Percentiles rank a stretch among this genome's conserved stretches.
Conservation (phyloP, 2,797 vertebrate species). For the Cheracebus regulus region DNA sequence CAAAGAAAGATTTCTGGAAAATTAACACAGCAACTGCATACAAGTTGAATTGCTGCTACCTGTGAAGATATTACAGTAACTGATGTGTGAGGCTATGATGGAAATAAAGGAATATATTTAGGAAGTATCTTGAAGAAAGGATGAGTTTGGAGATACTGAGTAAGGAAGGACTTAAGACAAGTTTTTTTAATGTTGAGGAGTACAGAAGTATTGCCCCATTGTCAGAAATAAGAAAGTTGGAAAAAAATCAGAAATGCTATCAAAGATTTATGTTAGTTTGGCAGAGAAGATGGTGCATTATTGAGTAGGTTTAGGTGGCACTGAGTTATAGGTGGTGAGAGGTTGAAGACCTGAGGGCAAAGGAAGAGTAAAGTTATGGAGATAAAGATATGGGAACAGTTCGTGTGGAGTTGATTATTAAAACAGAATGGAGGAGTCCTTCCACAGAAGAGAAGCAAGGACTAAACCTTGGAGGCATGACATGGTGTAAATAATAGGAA, state of each 20-base stretch:
- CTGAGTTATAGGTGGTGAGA: background rate
- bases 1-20: slow-evolving; percentile 34
- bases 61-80: background rate
- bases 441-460: background rate
- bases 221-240: slow-evolving; percentile 24
- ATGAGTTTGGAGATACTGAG: background rate
- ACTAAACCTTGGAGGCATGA: background rate
- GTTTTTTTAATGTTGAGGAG: background rate
- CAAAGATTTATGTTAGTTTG: background rate
- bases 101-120: background rate
- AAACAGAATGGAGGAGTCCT: background rate
- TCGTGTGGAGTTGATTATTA: background rate
- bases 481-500: background rate
- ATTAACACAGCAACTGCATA: background rate
- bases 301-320: background rate
- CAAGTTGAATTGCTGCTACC: background rate
- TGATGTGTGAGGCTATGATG: background rate
- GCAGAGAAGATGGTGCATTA: background rate
- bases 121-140: slow-evolving; percentile 21
- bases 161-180: background rate
- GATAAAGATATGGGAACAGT: background rate
- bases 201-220: background rate
- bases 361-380: background rate
- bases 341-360: background rate
- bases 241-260: background rate